phyloP scores from a whole-genome alignment of 2,113 vertebrate genomes.

The Struthidea cinerea region DNA sequence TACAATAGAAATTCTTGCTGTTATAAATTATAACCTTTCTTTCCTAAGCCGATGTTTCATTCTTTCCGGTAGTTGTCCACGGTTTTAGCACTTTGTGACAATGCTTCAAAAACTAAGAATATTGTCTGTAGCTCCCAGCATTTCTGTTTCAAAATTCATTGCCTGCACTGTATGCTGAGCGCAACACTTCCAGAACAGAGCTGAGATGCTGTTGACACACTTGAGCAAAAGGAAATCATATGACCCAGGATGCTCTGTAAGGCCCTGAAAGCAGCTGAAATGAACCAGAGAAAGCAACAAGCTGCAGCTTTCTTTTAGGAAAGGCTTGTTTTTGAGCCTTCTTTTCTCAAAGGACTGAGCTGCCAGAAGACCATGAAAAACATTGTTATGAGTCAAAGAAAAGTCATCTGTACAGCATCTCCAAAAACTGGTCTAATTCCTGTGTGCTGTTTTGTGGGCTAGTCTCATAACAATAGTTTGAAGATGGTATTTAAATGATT shows the following conservation, averaged over 20 bases:
- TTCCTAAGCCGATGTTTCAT: neutral
- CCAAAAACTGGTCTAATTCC: neutral
- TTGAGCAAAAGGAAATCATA: neutral
- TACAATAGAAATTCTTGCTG: neutral
- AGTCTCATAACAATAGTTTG: neutral
- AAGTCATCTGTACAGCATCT: neutral
- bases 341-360: neutral
- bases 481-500: neutral
- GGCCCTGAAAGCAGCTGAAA: neutral
- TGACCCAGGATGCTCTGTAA: neutral
- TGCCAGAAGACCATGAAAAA: neutral
- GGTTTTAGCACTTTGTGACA: neutral
- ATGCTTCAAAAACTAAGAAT: neutral
- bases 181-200: neutral
- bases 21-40: conserved; percentile 24
- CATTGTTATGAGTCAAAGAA: neutral
- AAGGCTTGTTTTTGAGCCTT: neutral
- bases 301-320: neutral
- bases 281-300: neutral
- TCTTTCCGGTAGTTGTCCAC: neutral
- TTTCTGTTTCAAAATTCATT: neutral
- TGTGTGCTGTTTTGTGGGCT: neutral
- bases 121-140: neutral
- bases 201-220: neutral
- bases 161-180: neutral